Base-by-base conservation (phyloP, 2,888 invertebrate species). In the Rambutsinella grinnellia region DNA sequence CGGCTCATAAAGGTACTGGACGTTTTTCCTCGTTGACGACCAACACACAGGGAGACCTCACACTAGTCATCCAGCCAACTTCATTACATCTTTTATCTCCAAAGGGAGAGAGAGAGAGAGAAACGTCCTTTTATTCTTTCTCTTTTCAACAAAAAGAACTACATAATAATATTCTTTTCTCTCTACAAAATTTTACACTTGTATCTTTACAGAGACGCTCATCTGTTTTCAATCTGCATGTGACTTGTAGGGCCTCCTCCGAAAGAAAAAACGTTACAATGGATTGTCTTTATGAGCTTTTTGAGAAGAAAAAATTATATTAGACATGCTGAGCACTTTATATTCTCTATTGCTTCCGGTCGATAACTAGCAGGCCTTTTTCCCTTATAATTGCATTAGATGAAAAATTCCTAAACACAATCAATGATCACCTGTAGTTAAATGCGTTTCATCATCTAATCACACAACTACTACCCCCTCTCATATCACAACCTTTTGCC, bases 21-120 rank as follows among this genome's bases (percentile, higher is more conserved):
- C 70, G 65, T 66, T 77, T 77, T n/a, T 71, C 69, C 79, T 82
- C 81, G 81, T 79, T 80, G 72, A 71, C 72, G 77, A 71, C 75
- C 70, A 79, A 62, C 68, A 69, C 66, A 69, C 60, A 65, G 71
- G 76, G 56, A 79, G 80, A 82, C 80, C 80, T 78, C 82, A 82
- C 82, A 82, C 79, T 72, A 66, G 57, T 74, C 60, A 67, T 60
- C 47, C 75, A 74, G 17, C 56, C 76, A 75, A 71, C 81, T 68
- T 76, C 66, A 78, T 77, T 77, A 76, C 66, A 69, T 70, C 66
- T 74, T 67, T 71, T 51, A 71, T 76, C 65, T 62, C 65, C 58
- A 77, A 70, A 66, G 71, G n/a, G n/a, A n/a, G n/a, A n/a, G n/a
- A n/a, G n/a, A n/a, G n/a, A n/a, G n/a, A n/a, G n/a, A n/a, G n/a